Evolutionary conservation across 30 jellyfish, hydroid and myxozoan genomes (phyloP).

Genomic region (Hydractinia echinata): DNA sequence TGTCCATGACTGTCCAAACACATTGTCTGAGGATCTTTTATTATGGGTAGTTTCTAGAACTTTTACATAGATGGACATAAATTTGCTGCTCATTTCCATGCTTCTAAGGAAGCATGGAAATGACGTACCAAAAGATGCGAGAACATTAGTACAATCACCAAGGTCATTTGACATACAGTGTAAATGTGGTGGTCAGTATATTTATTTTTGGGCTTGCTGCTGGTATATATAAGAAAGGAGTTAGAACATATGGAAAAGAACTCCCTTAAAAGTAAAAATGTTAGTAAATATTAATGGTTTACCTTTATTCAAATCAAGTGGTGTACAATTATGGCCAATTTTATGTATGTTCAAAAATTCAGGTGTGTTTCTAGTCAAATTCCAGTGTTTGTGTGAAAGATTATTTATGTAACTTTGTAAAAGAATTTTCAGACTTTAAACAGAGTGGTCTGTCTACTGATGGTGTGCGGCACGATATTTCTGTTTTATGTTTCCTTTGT

Average conservation of each 20-base stretch:
- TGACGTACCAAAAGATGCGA: slow-evolving; percentile 16
- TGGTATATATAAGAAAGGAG: background rate
- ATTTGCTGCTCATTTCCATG: too few relatives aligned
- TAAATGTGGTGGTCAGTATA: slow-evolving; percentile 11
- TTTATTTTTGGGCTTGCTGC: slow-evolving; percentile 12
- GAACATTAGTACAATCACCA: slow-evolving; percentile 13
- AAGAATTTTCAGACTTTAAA: slow-evolving; percentile 11
- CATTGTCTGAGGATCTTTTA: too few relatives aligned
- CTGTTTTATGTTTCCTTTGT: slow-evolving; percentile 17
- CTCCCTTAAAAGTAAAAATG: background rate
- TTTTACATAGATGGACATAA: too few relatives aligned
- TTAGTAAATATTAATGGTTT: slow-evolving; percentile 31
- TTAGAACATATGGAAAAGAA: background rate
- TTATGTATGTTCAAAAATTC: slow-evolving; percentile 3
- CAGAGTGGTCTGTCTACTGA: background rate
- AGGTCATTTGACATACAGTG: background rate
- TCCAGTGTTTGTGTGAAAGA: slow-evolving; percentile 12
- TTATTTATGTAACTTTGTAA: slow-evolving; percentile 5
- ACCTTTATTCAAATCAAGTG: slow-evolving; percentile 11
- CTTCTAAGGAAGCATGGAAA: too few relatives aligned
- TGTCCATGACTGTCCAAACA: too few relatives aligned
- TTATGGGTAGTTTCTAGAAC: too few relatives aligned
- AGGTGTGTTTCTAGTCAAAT: slow-evolving; percentile 3
- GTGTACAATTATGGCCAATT: slow-evolving; percentile 35
- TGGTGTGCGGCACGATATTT: slow-evolving; percentile 7